Evolutionary conservation across 2,797 vertebrate genomes (phyloP).

Genomic region (Muscicapa comitata): DNA sequence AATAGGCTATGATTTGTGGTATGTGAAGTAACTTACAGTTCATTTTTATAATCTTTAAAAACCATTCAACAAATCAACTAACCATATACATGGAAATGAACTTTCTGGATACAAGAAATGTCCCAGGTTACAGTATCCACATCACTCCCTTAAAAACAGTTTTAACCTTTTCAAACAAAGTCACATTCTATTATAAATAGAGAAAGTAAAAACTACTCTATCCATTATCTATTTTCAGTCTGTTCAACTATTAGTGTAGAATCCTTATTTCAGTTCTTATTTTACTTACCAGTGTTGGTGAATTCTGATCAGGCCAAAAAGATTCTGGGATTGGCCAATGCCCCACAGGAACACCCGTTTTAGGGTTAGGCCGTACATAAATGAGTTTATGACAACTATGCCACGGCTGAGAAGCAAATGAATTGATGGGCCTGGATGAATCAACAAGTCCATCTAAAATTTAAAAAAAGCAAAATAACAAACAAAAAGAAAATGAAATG

Average conservation of each 20-base stretch:
- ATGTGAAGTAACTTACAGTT: background rate
- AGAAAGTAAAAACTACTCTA: background rate
- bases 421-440: conserved; percentile 79
- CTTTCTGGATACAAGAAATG: background rate
- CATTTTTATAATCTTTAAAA: background rate
- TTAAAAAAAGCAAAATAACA: conserved; percentile 54
- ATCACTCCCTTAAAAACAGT: background rate
- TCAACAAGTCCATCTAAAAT: conserved; percentile 86
- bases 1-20: background rate
- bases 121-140: background rate
- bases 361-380: conserved; percentile 95
- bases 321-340: conserved; percentile 98
- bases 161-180: background rate
- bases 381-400: conserved; percentile 98
- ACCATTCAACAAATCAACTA: background rate
- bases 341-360: conserved; percentile 94
- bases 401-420: conserved; percentile 88
- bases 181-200: background rate
- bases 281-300: conserved; percentile 90
- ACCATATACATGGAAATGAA: background rate
- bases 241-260: background rate
- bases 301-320: conserved; percentile 99
- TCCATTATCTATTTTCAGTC: background rate
- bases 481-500: conserved; percentile 29
- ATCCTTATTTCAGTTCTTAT: background rate